These are phyloP conservation scores for Episyrphus balteatus DNA, from an alignment of 1,140 invertebrate species.

Conservation along the genomic window DNA sequence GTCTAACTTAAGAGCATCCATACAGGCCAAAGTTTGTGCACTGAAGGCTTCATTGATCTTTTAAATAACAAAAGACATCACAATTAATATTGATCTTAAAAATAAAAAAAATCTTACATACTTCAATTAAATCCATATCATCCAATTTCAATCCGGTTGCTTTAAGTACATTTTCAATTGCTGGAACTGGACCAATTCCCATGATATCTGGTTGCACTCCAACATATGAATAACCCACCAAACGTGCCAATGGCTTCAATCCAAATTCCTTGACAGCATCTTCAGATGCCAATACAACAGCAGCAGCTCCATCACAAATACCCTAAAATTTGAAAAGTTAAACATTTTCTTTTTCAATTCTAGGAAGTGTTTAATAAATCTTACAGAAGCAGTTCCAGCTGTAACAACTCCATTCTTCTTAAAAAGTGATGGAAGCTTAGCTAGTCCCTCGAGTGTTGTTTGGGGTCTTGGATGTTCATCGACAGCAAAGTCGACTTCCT, in stretches of 20 bases:
- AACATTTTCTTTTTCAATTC: too few species aligned
- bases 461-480: conserved; percentile 92
- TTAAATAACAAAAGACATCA: conserved; percentile 12
- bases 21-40: conserved; percentile 79
- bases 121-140: conserved; percentile 89
- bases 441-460: conserved; percentile 72
- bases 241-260: conserved; percentile 64
- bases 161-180: conserved; percentile 72
- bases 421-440: conserved; percentile 80
- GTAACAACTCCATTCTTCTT: conserved; percentile 94
- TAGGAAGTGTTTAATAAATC: conserved; percentile 18
- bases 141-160: conserved; percentile 61
- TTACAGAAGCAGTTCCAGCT: conserved; percentile 88
- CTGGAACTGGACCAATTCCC: conserved; percentile 87
- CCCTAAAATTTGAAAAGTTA: conserved; percentile 47
- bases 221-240: conserved; percentile 63
- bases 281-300: conserved; percentile 83
- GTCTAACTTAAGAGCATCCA: conserved; percentile 75
- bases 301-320: conserved; percentile 90
- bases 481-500: conserved; percentile 62
- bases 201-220: conserved; percentile 79
- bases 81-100: neutral
- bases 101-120: conserved; percentile 35
- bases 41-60: conserved; percentile 97
- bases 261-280: conserved; percentile 71